A percentile compares a stretch with the other conserved stretches of the same genome.
Conservation (phyloP, 2,888 invertebrate species). For the Hypsopygia costalis region DNA sequence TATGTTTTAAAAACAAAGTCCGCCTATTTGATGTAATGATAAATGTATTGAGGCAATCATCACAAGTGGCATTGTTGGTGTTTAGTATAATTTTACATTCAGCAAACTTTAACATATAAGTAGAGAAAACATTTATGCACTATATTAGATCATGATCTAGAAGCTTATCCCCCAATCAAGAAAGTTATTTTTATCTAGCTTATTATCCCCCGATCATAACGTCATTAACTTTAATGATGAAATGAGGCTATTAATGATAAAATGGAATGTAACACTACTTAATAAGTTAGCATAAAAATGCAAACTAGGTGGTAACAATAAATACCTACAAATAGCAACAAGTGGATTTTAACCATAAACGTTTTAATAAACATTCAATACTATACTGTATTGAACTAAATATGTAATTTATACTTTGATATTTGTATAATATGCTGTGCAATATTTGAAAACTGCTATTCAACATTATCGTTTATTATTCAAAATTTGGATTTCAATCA, state of each 20-base stretch:
- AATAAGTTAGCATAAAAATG: constrained; percentile 20
- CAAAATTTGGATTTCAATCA: neutral
- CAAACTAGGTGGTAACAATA: constrained; percentile 21
- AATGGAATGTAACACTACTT: constrained; percentile 44
- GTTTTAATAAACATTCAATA: constrained; percentile 15
- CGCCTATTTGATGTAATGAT: no score
- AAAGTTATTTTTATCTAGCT: constrained; percentile 4
- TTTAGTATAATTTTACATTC: constrained; percentile 11
- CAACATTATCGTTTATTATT: neutral
- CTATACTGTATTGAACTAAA: constrained; percentile 14
- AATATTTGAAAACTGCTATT: constrained; percentile 1
- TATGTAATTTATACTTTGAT: neutral
- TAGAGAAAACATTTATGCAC: constrained; percentile 29
- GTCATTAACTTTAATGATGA: constrained; percentile 5
- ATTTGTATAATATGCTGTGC: neutral
- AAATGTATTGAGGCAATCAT: no score
- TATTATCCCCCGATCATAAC: no score
- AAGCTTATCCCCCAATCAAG: constrained; percentile 24
- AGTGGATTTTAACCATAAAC: constrained; percentile 11
- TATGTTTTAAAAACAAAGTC: no score
- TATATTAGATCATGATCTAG: constrained; percentile 34
- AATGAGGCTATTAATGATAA: constrained; percentile 28
- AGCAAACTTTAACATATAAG: constrained; percentile 17
- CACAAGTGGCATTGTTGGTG: constrained; percentile 7
- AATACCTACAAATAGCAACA: constrained; percentile 22